These are phyloP conservation scores for Xylota segnis DNA, from an alignment of 2,888 invertebrate genomes.

Conservation along the genomic window DNA sequence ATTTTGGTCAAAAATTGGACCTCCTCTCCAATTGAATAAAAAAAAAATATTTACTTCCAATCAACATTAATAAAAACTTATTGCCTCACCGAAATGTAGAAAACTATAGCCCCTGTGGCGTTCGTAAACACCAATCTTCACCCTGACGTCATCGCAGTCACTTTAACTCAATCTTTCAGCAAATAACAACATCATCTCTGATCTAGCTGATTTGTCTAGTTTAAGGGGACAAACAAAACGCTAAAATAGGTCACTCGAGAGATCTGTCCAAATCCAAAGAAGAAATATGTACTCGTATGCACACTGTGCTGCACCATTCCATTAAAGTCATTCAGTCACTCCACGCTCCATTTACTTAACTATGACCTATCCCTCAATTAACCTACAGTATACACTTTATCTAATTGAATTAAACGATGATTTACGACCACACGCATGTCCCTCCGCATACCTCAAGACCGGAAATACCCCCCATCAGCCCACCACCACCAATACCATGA, in stretches of 20 bases:
- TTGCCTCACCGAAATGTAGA: conserved; percentile 7
- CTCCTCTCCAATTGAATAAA: neutral
- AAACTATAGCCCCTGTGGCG: neutral
- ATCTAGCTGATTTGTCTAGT: conserved; percentile 9
- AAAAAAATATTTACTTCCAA: conserved; percentile 12
- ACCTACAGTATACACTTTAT: conserved; percentile 58
- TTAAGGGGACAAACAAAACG: neutral
- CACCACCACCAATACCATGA: neutral
- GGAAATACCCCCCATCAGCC: conserved; percentile 22
- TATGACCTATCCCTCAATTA: conserved; percentile 68
- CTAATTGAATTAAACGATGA: conserved; percentile 76
- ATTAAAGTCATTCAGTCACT: conserved; percentile 1
- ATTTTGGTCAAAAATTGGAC: neutral
- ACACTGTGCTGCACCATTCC: neutral
- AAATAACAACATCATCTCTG: neutral
- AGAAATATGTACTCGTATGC: neutral
- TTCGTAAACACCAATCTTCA: conserved; percentile 13
- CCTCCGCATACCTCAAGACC: conserved; percentile 14
- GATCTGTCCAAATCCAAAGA: conserved; percentile 10
- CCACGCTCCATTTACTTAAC: conserved; percentile 40
- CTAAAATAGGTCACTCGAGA: conserved; percentile 35
- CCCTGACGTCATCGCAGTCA: conserved; percentile 35
- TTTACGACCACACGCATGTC: conserved; percentile 57
- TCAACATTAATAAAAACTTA: conserved; percentile 29
- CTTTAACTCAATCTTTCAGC: neutral